Evolutionary conservation across 2,113 vertebrate genomes (phyloP).

Genomic region (Anseranas semipalmata): DNA sequence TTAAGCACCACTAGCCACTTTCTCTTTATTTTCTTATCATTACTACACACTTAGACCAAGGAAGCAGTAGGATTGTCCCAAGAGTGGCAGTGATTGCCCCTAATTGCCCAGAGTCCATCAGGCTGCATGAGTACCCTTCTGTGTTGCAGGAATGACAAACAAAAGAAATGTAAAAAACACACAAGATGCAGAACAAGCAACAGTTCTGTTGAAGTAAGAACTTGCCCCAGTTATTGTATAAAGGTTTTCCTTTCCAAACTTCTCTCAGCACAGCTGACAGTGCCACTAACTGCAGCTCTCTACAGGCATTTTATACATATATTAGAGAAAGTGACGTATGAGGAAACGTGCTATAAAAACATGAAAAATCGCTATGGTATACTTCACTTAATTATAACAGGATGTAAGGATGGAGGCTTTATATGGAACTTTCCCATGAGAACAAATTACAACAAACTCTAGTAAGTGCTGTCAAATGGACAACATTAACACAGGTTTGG

Average conservation of each 20-base stretch:
- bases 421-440: not conserved
- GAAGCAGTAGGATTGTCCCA: not conserved
- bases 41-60: not conserved
- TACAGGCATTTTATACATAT: not conserved
- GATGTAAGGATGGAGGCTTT: not conserved
- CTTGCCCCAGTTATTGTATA: not conserved
- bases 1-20: not conserved
- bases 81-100: not conserved
- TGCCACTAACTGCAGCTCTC: not conserved
- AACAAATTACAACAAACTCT: not conserved
- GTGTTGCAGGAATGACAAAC: not conserved
- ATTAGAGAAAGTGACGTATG: not conserved
- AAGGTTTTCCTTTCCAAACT: not conserved
- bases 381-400: not conserved
- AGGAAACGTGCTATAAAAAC: not conserved
- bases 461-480: not conserved
- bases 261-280: not conserved
- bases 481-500: not conserved
- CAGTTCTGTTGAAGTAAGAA: not conserved
- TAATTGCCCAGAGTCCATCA: not conserved
- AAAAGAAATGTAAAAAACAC: not conserved
- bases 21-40: not conserved
- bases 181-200: not conserved
- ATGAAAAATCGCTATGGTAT: not conserved
- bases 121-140: not conserved